Evolutionary conservation across 92 coral and sea anemone species (phyloP).

Genomic region (Virgularia gustaviana): DNA sequence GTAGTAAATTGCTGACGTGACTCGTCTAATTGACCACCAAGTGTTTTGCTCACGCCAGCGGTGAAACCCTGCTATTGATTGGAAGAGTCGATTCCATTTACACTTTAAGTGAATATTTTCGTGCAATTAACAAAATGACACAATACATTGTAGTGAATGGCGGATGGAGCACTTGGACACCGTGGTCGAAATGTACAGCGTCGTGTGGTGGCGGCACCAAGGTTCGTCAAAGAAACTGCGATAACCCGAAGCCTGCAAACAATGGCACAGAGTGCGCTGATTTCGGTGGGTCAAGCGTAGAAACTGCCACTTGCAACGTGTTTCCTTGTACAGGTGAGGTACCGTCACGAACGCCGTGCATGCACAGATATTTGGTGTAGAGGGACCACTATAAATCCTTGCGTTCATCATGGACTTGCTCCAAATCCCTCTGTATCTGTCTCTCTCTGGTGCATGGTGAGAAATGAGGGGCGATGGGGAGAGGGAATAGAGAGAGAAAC

Average conservation of each 20-base stretch:
- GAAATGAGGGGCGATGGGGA: too few species aligned
- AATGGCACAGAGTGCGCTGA: conserved; percentile 81
- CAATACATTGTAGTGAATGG: conserved; percentile 74
- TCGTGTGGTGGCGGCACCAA: conserved; percentile 82
- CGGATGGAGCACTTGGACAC: conserved; percentile 78
- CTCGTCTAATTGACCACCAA: too few species aligned
- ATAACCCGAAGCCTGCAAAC: conserved; percentile 71
- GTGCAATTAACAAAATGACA: too few species aligned
- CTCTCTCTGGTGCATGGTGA: too few species aligned
- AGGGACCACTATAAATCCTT: not conserved
- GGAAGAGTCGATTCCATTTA: not conserved
- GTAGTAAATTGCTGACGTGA: too few species aligned
- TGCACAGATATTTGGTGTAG: not conserved
- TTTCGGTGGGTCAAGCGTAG: conserved; percentile 58
- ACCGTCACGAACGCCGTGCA: not conserved
- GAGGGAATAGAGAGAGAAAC: too few species aligned
- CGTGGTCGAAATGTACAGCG: conserved; percentile 83
- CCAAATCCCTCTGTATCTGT: too few species aligned
- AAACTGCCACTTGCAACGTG: conserved; percentile 62
- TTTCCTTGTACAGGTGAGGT: conserved; percentile 47
- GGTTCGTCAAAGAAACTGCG: conserved; percentile 71
- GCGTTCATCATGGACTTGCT: too few species aligned
- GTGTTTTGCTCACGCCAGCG: too few species aligned
- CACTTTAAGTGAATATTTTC: not conserved
- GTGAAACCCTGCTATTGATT: too few species aligned